Percentiles rank a stretch among this genome's conserved stretches.
Evolutionary conservation across 2,113 vertebrate species (phyloP).

Genomic region (Oxygymnocypris stewartii): DNA sequence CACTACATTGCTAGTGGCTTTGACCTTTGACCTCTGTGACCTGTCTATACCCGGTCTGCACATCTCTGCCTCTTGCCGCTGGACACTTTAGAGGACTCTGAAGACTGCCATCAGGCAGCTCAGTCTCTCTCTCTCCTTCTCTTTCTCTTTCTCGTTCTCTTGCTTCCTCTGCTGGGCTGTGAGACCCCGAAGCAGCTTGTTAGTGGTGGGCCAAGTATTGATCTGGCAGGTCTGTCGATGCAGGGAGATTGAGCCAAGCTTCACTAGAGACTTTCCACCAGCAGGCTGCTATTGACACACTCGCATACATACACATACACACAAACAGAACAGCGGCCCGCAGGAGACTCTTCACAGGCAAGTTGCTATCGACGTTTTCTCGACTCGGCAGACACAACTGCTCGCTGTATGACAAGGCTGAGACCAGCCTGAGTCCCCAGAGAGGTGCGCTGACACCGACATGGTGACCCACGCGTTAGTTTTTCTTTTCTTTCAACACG

Average conservation of each 20-base stretch:
- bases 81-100: slow-evolving; percentile 27
- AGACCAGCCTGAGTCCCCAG: slow-evolving; percentile 75
- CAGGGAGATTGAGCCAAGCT: slow-evolving; percentile 99
- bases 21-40: slow-evolving; percentile 46
- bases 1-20: slow-evolving; percentile 44
- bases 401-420: slow-evolving; percentile 95
- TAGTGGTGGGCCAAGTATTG: slow-evolving; percentile 99
- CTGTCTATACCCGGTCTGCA: slow-evolving; percentile 14
- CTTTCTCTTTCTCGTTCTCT: slow-evolving; percentile 32
- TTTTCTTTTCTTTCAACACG: slow-evolving; percentile 95
- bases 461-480: slow-evolving; percentile 88
- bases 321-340: slow-evolving; percentile 98
- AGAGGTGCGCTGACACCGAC: slow-evolving; percentile 33
- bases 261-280: slow-evolving; percentile 86
- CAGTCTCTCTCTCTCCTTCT: slow-evolving; percentile 11
- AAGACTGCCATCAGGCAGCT: slow-evolving; percentile 31
- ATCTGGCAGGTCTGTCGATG: slow-evolving; percentile 99
- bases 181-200: slow-evolving; percentile 99
- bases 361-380: slow-evolving; percentile 99
- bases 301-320: slow-evolving; percentile 50
- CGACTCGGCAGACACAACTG: slow-evolving; percentile 76
- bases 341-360: slow-evolving; percentile 93
- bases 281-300: slow-evolving; percentile 46
- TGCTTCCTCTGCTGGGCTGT: slow-evolving; percentile 53
- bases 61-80: slow-evolving; percentile 24